Base-by-base conservation (phyloP, 2,888 invertebrate genomes). In the Cremastinae sp. region DNA sequence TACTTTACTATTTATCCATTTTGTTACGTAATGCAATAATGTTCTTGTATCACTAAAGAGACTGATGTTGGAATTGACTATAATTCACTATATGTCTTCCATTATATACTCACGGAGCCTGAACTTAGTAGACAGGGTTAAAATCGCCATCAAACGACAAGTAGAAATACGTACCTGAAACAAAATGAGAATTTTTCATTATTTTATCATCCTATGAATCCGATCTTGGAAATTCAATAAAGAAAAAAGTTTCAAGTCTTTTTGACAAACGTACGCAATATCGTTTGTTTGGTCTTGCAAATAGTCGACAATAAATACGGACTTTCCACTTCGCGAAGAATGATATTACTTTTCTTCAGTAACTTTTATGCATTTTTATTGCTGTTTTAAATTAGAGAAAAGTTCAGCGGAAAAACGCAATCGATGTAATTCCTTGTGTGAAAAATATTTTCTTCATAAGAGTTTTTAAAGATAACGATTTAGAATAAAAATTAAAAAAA, bases 151-250 rank as follows among this genome's bases (percentile, higher is more conserved):
- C n/a, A n/a, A n/a, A n/a, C n/a, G n/a, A n/a, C n/a, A n/a, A n/a
- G n/a, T 12, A 28, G 18, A 2, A 10, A 39, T 68, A 68, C 58
- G 58, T 68, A 68, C 68, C 58, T 58, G 39, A 20, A 68, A 68
- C 68, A 68, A 14, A 39, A 68, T 43, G 9, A 16, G 58, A 68
- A 47, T 14, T 58, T 68, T 28, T 14, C 0, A 22, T 39, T 45
- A 9, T 10, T 12, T 14, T 35, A 28, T 47, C 16, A 9, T 10
- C 14, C 1, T 14, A 28, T 14, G 10, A n/a, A n/a, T n/a, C 9
- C 47, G 12, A 28, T 28, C 61, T 14, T 12, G 1, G 35, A 28
- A 4, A 45, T 10, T 12, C 14, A n/a, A 22, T 28, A 22, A 61
- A 9, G 1, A 45, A n/a, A 56, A 10, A 10, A 37, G 16, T n/a